Evolutionary conservation across 2,113 vertebrate genomes (phyloP), one percentile per base, ranked within the genome.

Genomic region (Zootoca vivipara): DNA sequence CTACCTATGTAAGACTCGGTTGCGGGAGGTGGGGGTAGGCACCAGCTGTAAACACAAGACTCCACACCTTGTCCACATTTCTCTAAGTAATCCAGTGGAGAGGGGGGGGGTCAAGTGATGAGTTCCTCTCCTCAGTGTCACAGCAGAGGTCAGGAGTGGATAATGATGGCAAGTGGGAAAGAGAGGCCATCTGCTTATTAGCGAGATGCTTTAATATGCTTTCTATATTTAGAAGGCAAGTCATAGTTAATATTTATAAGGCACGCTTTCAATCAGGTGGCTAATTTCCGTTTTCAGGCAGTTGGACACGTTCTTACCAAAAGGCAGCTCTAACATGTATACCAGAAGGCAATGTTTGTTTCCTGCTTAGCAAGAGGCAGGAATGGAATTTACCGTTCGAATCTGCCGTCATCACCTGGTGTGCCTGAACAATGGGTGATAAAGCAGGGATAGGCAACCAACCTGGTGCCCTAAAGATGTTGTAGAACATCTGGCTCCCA

Each of bases 161-260:
- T 74, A 81, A 90, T 73, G 89, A 56, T 13, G 80, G 24, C 9
- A 62, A 24, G 58, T 0, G 28, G 86, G 79, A 42, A 89, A 80
- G 58, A 56, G 65, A 85, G 78, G 13, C 72, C 80, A 83, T 82
- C 88, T 90, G 83, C 85, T 89, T 91, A 90, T 93, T 91, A 90
- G 64, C 80, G 20, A 28, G 80, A 87, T 46, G 80, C 64, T 89
- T 90, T 69, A 80, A 92, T 81, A 86, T 1, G 30, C 84, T 77
- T 90, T 85, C 92, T 92, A 75, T 81, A 92, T 93, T 94, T 88
- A 86, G 87, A 91, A 0, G 30, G 89, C 74, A 85, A 46, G 79
- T 78, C 82, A 35, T 38, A 90, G 90, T 93, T 92, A 87, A 90
- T 91, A 94, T 94, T 90, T 89, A 89, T 89, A 84, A 93, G 81